Evolutionary conservation across 2,797 vertebrate genomes (phyloP), one percentile per base, ranked within the genome.

Genomic region (Macroramphosus scolopax): DNA sequence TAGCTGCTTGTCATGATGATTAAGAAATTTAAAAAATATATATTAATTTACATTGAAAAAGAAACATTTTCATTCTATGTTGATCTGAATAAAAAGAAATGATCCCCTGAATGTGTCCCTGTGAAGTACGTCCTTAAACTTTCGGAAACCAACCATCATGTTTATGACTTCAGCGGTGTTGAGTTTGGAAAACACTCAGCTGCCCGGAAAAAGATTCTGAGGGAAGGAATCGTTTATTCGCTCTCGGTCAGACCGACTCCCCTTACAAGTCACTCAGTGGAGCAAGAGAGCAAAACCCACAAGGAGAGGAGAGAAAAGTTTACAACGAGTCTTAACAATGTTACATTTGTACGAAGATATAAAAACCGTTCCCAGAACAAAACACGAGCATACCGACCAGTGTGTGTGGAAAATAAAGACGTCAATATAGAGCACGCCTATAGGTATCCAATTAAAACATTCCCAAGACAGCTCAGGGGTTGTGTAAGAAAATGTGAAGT

Each of bases 211-310:
- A 24, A 17, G 9, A 34, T 58, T 54, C 34, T 28, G 4, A 11
- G 44, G 39, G 52, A 8, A 7, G 39, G 16, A 35, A 52, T 37
- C 31, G 26, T 49, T 40, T 33, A 44, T 55, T 43, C 30, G 44
- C 42, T 56, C 20, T 16, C 26, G 30, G 41, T 47, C 41, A 36
- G 33, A 60, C 26, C 30, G 61, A 48, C 31, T 57, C 25, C 36
- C 32, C 18, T 13, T 18, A 0, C 44, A 48, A 45, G 17, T 58
- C 44, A 35, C 53, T 50, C 43, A 54, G 48, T 40, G 18, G 16
- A 51, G 26, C 30, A 10, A 28, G 24, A 20, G 18, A 52, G 38
- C 8, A n/a, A 6, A 55, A 51, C 32, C 45, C 25, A 52, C 34
- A 20, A 39, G 29, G 13, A 35, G 32, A 17, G 17, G n/a, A n/a